phyloP scores from a whole-genome alignment of 1,140 invertebrate species.

The Temnothorax nylanderi region DNA sequence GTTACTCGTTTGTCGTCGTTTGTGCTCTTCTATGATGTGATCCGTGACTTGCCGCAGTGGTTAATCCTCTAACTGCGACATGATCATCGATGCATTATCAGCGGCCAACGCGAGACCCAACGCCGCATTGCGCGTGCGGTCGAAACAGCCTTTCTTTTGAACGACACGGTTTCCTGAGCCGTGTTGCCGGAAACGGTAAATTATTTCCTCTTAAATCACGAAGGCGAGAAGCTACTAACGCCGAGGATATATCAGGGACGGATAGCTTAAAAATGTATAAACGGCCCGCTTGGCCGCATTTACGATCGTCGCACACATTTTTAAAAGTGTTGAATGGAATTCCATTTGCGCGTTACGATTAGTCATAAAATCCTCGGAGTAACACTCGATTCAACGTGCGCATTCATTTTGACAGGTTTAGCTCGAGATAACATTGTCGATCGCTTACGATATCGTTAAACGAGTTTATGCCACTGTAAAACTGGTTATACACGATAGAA shows the following conservation, averaged over 20 bases:
- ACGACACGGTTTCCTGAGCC: constrained; percentile 67
- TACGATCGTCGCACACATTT: neutral
- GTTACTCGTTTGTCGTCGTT: neutral
- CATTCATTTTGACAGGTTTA: constrained; percentile 28
- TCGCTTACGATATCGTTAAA: constrained; percentile 17
- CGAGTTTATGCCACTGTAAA: constrained; percentile 17
- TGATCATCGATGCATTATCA: constrained; percentile 10
- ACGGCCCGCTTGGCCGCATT: constrained; percentile 27
- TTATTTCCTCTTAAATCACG: constrained; percentile 78
- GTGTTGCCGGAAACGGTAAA: constrained; percentile 75
- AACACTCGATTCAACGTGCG: neutral
- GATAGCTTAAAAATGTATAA: constrained; percentile 55
- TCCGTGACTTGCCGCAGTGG: neutral
- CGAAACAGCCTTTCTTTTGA: constrained; percentile 25
- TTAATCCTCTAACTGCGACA: neutral
- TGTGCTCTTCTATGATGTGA: neutral
- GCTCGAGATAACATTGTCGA: neutral
- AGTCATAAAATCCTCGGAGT: neutral
- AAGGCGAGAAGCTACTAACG: constrained; percentile 70
- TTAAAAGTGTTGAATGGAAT: neutral
- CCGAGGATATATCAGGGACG: constrained; percentile 28
- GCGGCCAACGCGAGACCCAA: neutral
- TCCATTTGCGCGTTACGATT: constrained; percentile 10
- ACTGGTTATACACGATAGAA: constrained; percentile 9
- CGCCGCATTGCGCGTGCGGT: neutral